Conservation (phyloP, 2,888 invertebrate species). For the Atethmia centrago region DNA sequence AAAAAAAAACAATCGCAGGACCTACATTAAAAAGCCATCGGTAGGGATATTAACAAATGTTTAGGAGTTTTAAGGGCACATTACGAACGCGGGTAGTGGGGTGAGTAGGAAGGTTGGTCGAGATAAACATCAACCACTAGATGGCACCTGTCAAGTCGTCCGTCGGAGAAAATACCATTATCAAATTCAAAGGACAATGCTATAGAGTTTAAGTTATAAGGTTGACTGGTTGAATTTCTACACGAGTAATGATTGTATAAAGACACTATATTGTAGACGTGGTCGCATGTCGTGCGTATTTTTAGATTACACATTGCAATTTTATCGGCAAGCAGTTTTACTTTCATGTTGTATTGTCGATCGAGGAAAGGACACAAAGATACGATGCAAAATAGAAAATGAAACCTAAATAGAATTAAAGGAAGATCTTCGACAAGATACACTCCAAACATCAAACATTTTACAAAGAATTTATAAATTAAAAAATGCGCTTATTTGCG, state of each 20-base stretch:
- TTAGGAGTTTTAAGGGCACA: conserved; percentile 81
- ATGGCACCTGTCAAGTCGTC: conserved; percentile 64
- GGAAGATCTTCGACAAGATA: not conserved
- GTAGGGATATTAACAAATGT: conserved; percentile 83
- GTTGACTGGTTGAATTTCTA: conserved; percentile 22
- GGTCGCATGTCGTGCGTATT: conserved; percentile 24
- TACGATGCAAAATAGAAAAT: not conserved
- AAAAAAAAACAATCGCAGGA: conserved; percentile 50
- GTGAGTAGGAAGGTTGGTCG: conserved; percentile 57
- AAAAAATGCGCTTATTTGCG: not conserved
- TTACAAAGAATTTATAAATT: conserved; percentile 10
- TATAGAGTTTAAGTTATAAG: not conserved
- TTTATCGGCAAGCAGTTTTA: conserved; percentile 26
- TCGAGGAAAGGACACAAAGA: conserved; percentile 12
- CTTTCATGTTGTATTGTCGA: conserved; percentile 7
- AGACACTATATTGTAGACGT: conserved; percentile 9
- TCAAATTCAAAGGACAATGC: conserved; percentile 34
- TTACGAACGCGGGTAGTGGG: conserved; percentile 73
- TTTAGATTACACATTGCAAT: conserved; percentile 42
- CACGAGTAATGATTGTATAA: conserved; percentile 27
- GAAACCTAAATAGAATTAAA: not conserved
- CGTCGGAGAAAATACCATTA: conserved; percentile 35
- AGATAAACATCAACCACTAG: conserved; percentile 66
- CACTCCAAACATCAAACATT: not conserved
- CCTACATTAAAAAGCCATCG: conserved; percentile 85